These are phyloP conservation scores for Malurus splendens DNA, from an alignment of 2,797 vertebrate genomes.

Conservation along the genomic window DNA sequence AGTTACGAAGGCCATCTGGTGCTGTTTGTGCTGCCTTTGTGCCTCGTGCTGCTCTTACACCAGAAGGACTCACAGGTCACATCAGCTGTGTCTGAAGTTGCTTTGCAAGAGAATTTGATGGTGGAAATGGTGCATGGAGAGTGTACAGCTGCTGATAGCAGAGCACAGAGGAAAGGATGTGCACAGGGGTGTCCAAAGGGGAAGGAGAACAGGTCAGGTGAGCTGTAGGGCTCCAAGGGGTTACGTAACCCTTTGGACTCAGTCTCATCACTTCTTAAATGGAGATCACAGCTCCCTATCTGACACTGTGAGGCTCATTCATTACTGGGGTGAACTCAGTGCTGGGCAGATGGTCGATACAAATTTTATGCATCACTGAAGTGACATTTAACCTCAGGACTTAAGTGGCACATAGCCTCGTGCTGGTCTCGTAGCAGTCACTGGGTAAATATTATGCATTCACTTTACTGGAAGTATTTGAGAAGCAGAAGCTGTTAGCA, in stretches of 20 bases:
- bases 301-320: not conserved
- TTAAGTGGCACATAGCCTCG: not conserved
- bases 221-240: not conserved
- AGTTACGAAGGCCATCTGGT: not conserved
- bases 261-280: not conserved
- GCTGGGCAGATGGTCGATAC: slow-evolving; percentile 24
- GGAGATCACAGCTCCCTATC: not conserved
- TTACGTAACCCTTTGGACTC: not conserved
- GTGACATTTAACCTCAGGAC: slow-evolving; percentile 20
- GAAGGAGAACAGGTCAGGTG: not conserved
- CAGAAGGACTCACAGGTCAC: not conserved
- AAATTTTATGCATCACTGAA: slow-evolving; percentile 22
- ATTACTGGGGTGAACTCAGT: not conserved
- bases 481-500: not conserved
- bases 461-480: not conserved
- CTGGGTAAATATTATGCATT: not conserved
- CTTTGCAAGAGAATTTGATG: not conserved
- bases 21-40: not conserved
- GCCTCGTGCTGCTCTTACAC: not conserved
- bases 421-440: not conserved
- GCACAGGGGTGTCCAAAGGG: not conserved
- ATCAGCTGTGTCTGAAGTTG: not conserved
- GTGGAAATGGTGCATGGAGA: not conserved
- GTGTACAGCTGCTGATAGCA: not conserved
- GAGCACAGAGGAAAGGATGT: not conserved